Evolutionary conservation across 2,113 vertebrate species (phyloP).

Genomic region (Gobius niger): DNA sequence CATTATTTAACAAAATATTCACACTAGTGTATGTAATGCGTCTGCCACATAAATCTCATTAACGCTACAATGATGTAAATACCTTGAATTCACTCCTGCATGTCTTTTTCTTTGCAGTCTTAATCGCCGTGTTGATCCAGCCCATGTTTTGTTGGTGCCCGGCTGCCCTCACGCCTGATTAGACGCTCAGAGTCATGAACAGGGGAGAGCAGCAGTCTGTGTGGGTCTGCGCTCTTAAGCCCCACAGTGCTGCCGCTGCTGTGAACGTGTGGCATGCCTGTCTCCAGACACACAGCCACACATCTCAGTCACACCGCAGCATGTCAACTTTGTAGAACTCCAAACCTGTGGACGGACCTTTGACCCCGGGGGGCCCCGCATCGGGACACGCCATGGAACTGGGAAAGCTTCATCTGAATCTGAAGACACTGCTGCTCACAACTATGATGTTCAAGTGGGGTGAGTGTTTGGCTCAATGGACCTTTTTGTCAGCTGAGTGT

Average conservation of each 20-base stretch:
- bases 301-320: conserved; percentile 8
- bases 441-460: conserved; percentile 78
- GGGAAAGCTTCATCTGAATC: conserved; percentile 59
- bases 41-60: too few species aligned
- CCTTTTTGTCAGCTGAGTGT: background rate
- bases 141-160: conserved; percentile 61
- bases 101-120: too few species aligned
- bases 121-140: conserved; percentile 45
- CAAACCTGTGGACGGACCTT: background rate
- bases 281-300: background rate
- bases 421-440: conserved; percentile 64
- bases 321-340: conserved; percentile 31
- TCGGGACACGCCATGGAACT: conserved; percentile 72
- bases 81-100: background rate
- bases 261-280: conserved; percentile 26
- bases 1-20: too few species aligned
- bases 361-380: background rate
- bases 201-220: conserved; percentile 58
- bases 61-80: too few species aligned
- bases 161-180: conserved; percentile 43
- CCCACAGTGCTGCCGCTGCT: conserved; percentile 34
- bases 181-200: conserved; percentile 35
- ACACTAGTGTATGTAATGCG: background rate
- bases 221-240: conserved; percentile 40
- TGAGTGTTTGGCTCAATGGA: conserved; percentile 36